Evolutionary conservation across 2,888 invertebrate genomes (phyloP).

Genomic region (Pyrocoelia pectoralis): DNA sequence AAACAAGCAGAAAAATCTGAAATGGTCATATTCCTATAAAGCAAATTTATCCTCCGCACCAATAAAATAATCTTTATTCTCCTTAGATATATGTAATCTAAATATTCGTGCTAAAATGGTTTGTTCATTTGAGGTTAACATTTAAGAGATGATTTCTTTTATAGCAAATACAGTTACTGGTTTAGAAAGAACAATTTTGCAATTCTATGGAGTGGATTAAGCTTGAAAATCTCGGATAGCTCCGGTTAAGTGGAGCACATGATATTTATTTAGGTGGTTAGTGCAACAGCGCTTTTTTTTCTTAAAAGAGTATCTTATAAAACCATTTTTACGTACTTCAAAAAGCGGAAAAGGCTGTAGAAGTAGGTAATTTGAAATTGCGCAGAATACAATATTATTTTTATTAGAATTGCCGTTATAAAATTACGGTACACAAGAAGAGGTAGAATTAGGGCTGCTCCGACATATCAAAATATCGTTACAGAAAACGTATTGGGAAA

Average conservation of each 20-base stretch:
- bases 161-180: neutral
- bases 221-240: slow-evolving; percentile 7
- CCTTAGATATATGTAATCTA: neutral
- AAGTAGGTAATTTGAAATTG: slow-evolving; percentile 4
- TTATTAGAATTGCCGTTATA: slow-evolving; percentile 9
- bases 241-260: neutral
- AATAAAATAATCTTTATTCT: neutral
- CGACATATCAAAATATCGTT: slow-evolving; percentile 13
- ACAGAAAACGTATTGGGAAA: slow-evolving; percentile 12
- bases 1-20: slow-evolving; percentile 3
- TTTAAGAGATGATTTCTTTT: neutral
- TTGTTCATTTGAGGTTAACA: slow-evolving; percentile 1
- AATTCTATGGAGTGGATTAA: slow-evolving; percentile 10
- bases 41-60: slow-evolving; percentile 5
- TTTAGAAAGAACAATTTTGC: slow-evolving; percentile 4
- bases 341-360: slow-evolving; percentile 5
- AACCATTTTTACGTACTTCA: slow-evolving; percentile 1
- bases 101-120: neutral
- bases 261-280: slow-evolving; percentile 10
- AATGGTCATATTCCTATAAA: slow-evolving; percentile 10
- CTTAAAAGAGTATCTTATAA: slow-evolving; percentile 2
- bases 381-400: slow-evolving; percentile 6
- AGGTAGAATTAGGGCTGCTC: neutral
- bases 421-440: slow-evolving; percentile 2
- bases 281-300: slow-evolving; percentile 4